Evolutionary conservation across 2,797 vertebrate genomes (phyloP).

Genomic region (Eulemur coronatus): DNA sequence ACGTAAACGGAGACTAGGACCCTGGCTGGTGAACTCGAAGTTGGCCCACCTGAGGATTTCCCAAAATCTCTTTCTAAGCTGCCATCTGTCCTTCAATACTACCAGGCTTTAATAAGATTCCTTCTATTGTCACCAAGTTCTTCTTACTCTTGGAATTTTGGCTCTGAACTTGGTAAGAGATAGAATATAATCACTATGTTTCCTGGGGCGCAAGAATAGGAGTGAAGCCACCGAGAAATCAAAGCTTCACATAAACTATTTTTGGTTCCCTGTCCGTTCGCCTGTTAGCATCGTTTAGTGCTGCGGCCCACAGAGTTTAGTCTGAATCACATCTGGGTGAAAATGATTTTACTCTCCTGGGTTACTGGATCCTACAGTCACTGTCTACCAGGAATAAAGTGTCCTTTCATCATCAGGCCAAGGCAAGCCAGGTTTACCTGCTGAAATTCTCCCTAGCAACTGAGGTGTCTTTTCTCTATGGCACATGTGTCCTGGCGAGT

Average conservation of each 20-base stretch:
- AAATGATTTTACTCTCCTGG: background rate
- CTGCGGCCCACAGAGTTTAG: background rate
- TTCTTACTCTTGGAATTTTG: background rate
- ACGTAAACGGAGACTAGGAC: background rate
- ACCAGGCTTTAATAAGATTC: background rate
- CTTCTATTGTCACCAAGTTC: background rate
- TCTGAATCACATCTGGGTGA: background rate
- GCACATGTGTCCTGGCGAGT: background rate
- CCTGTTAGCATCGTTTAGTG: background rate
- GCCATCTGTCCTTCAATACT: background rate
- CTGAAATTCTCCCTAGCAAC: background rate
- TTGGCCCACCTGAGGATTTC: background rate
- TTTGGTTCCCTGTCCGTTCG: background rate
- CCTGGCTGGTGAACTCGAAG: background rate
- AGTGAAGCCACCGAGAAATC: background rate
- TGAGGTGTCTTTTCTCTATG: background rate
- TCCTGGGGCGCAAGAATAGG: background rate
- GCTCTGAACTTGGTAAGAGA: background rate
- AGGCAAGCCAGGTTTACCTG: background rate
- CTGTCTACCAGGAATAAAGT: background rate
- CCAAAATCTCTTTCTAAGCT: background rate
- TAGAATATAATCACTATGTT: background rate
- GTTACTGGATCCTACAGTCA: background rate
- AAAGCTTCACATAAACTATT: background rate
- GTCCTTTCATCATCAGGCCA: background rate